Percentiles rank a stretch among this genome's conserved stretches.
phyloP scores from a whole-genome alignment of 2,888 invertebrate species.

The Oegoconia quadripuncta region DNA sequence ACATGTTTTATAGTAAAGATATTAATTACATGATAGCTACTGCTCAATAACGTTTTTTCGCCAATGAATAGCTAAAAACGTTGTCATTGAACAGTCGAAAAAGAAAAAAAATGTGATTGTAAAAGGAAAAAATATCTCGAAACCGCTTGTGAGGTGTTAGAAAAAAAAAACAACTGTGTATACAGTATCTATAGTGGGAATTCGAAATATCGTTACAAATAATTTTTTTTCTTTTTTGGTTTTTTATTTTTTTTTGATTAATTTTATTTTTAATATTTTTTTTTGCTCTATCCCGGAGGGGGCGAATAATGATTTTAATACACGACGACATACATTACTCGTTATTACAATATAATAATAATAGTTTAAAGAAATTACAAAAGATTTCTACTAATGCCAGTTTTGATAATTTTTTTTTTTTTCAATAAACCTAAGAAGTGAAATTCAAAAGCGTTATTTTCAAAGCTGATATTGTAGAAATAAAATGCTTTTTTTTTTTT shows the following conservation, averaged over 20 bases:
- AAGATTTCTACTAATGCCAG: constrained; percentile 48
- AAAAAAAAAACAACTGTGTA: constrained; percentile 15
- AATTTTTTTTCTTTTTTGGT: constrained; percentile 25
- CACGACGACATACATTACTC: constrained; percentile 66
- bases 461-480: constrained; percentile 62
- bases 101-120: constrained; percentile 2
- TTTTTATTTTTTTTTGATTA: constrained; percentile 30
- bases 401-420: constrained; percentile 30
- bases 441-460: constrained; percentile 27
- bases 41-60: background rate
- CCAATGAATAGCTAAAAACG: background rate
- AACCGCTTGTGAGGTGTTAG: constrained; percentile 15
- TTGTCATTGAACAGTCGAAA: constrained; percentile 9
- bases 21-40: constrained; percentile 8
- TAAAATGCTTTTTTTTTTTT: constrained; percentile 21
- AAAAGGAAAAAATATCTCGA: constrained; percentile 17
- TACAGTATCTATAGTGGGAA: constrained; percentile 26
- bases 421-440: constrained; percentile 17
- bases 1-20: constrained; percentile 19
- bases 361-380: constrained; percentile 35
- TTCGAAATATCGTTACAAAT: constrained; percentile 53
- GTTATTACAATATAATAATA: constrained; percentile 41
- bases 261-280: constrained; percentile 35
- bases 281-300: constrained; percentile 66
- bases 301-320: constrained; percentile 44